Conservation (phyloP, 2,113 vertebrate genomes). For the Atractosteus spatula region DNA sequence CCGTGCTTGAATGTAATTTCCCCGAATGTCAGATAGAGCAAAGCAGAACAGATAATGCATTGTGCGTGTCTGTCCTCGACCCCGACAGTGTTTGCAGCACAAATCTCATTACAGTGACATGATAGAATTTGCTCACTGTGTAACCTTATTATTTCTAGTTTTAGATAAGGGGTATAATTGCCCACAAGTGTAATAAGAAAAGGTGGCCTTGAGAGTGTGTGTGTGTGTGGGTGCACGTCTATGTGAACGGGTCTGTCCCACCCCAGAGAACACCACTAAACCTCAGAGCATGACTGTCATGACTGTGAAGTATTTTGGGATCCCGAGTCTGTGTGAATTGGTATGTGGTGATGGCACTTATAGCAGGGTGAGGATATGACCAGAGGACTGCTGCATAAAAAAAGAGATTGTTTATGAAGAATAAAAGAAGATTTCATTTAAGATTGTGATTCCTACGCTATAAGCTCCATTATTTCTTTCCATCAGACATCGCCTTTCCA, state of each 20-base stretch:
- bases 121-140: slow-evolving; percentile 68
- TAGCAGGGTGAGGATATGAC: too few relatives aligned
- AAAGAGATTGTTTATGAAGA: too few relatives aligned
- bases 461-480: too few relatives aligned
- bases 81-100: slow-evolving; percentile 40
- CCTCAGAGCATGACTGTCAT: too few relatives aligned
- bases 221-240: slow-evolving; percentile 27
- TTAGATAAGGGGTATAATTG: slow-evolving; percentile 71
- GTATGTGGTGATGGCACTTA: too few relatives aligned
- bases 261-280: too few relatives aligned
- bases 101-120: slow-evolving; percentile 69
- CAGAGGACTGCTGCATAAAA: too few relatives aligned
- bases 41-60: slow-evolving; percentile 62
- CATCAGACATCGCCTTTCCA: too few relatives aligned
- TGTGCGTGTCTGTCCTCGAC: slow-evolving; percentile 51
- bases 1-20: slow-evolving; percentile 68
- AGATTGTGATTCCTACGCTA: too few relatives aligned
- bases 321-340: too few relatives aligned
- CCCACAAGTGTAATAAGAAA: slow-evolving; percentile 44
- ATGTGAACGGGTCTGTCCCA: slow-evolving; percentile 7
- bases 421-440: too few relatives aligned
- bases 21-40: slow-evolving; percentile 61
- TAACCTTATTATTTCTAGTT: slow-evolving; percentile 71
- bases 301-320: too few relatives aligned
- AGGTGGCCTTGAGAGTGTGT: not conserved